Conservation (phyloP, 2,888 invertebrate species). For the Drosophila mimetica region DNA sequence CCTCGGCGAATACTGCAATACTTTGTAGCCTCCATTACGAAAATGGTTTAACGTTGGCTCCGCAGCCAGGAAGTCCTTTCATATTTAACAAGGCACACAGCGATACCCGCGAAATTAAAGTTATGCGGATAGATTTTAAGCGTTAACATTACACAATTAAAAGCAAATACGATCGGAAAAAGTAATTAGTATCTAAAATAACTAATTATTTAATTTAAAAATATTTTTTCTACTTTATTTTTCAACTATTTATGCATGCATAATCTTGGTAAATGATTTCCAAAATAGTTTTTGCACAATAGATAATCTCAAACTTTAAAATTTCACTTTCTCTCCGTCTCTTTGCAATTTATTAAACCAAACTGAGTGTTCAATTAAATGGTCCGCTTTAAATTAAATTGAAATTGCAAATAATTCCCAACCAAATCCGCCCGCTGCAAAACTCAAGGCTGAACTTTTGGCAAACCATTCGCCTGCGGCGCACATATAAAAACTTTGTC, state of each 20-base stretch:
- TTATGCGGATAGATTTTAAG: not conserved
- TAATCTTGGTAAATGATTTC: no score
- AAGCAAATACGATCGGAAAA: no score
- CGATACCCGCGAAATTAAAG: not conserved
- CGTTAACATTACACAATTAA: not conserved
- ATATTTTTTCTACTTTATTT: no score
- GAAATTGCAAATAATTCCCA: constrained; percentile 15
- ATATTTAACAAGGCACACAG: constrained; percentile 12
- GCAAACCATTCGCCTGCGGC: constrained; percentile 13
- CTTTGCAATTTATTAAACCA: not conserved
- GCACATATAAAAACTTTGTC: constrained; percentile 44
- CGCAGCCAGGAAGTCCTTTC: constrained; percentile 22
- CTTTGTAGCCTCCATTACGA: constrained; percentile 41
- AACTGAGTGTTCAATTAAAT: constrained; percentile 4
- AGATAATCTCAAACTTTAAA: no score
- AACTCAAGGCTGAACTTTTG: constrained; percentile 41
- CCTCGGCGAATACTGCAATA: constrained; percentile 15
- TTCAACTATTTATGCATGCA: no score
- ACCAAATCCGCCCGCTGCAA: not conserved
- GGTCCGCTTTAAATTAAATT: constrained; percentile 18
- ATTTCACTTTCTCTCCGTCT: not conserved
- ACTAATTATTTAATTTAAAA: no score
- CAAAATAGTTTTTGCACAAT: no score
- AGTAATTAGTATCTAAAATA: no score
- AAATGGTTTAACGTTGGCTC: constrained; percentile 34